Evolutionary conservation across 2,797 vertebrate genomes (phyloP), one percentile per base, ranked within the genome.

Genomic region (Garrulus glandarius): DNA sequence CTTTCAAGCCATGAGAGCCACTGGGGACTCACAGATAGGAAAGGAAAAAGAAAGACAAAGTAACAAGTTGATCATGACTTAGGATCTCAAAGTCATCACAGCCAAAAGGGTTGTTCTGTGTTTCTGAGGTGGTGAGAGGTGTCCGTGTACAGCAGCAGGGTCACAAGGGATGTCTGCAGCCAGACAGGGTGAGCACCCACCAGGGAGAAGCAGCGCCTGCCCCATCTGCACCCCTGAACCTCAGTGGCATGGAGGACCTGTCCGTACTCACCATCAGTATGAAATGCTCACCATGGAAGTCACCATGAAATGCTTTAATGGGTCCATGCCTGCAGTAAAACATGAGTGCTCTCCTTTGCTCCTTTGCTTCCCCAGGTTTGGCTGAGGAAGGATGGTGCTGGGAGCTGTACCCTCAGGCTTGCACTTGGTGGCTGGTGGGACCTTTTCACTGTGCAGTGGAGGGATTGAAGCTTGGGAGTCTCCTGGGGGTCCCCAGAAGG

Each of bases 91-190:
- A 64, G 50, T 39, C 1, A 2, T 75, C 49, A 5, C 44, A 39
- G 60, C 41, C 57, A 32, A 41, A 86, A 87, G 34, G 22, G 15
- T 6, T 75, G 37, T 47, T 69, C 47, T 43, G 30, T 76, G 67
- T 87, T 85, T 70, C 68, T 56, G 68, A 74, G 49, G 49, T 3
- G 1, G 26, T 49, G 24, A 64, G 56, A 86, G 52, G 49, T n/a
- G 37, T 32, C 55, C 1, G 2, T 1, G 0, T 50, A 17, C 0
- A 1, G 39, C 50, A 83, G 64, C 79, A 88, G 65, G 41, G 41
- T 70, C 41, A 71, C 29, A 27, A 49, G 64, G 44, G 44, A 15
- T 82, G 52, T 55, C 68, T 70, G 55, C 47, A 76, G n/a, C 27
- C 59, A 65, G 30, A 12, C 1, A 10, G 36, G 21, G 27, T 55